phyloP scores from a whole-genome alignment of 2,797 vertebrate genomes.

The Synaphobranchus kaupii region DNA sequence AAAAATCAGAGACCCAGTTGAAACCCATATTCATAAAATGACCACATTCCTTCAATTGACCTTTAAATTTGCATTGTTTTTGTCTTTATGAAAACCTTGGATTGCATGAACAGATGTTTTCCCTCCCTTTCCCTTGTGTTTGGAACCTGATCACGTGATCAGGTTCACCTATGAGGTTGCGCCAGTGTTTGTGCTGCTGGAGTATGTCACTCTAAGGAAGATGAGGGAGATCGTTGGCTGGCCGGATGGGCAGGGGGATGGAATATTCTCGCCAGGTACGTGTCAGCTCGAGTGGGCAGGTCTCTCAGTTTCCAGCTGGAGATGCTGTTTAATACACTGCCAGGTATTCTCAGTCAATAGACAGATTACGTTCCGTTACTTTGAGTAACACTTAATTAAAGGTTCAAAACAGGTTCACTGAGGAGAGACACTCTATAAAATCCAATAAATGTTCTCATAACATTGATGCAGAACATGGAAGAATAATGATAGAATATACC shows the following conservation, averaged over 20 bases:
- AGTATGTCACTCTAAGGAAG: conserved; percentile 97
- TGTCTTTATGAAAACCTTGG: neutral
- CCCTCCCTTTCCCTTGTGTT: conserved; percentile 23
- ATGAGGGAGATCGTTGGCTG: conserved; percentile 99
- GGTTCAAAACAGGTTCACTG: neutral
- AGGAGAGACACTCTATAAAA: neutral
- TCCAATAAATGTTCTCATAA: neutral
- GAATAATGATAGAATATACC: neutral
- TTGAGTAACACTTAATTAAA: neutral
- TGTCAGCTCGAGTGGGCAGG: conserved; percentile 55
- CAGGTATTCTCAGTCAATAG: neutral
- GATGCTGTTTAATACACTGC: conserved; percentile 62
- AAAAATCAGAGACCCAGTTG: neutral
- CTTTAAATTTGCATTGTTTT: neutral
- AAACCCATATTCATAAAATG: neutral
- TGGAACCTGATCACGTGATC: conserved; percentile 55
- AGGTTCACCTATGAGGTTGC: conserved; percentile 99
- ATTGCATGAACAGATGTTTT: neutral
- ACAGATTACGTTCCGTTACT: neutral
- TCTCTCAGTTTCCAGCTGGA: conserved; percentile 32
- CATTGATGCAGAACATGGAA: neutral
- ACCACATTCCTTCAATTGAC: neutral
- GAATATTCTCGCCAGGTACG: conserved; percentile 96
- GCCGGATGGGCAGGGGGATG: conserved; percentile 91
- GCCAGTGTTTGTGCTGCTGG: conserved; percentile 96